Conservation (phyloP, 2,888 invertebrate genomes). For the Poecilobothrus nobilitatus region DNA sequence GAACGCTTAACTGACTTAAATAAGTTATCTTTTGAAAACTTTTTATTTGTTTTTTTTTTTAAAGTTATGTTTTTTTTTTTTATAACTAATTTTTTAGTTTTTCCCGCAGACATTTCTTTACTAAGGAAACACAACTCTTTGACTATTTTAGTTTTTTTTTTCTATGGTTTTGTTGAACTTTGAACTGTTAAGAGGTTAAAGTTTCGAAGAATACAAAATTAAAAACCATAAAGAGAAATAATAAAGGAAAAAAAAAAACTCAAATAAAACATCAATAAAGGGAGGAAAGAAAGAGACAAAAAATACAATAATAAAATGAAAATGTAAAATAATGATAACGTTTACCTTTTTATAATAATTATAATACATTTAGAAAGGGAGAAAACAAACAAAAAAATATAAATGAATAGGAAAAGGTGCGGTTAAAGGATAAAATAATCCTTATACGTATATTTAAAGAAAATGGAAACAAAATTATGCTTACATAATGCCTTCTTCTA, state of each 20-base stretch:
- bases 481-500: neutral
- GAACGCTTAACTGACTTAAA: too few relatives aligned
- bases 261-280: too few relatives aligned
- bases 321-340: neutral
- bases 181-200: neutral
- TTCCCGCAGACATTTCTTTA: too few relatives aligned
- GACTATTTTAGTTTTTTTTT: too few relatives aligned
- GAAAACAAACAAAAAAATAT: neutral
- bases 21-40: too few relatives aligned
- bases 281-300: too few relatives aligned
- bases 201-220: neutral
- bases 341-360: neutral
- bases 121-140: too few relatives aligned
- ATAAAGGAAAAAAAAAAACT: neutral
- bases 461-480: neutral
- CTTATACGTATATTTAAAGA: too few relatives aligned
- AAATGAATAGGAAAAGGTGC: neutral
- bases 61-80: too few relatives aligned
- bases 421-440: neutral
- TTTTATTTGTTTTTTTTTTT: too few relatives aligned
- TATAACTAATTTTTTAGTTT: too few relatives aligned
- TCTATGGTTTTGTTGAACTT: neutral
- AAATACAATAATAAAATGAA: too few relatives aligned
- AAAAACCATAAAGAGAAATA: neutral
- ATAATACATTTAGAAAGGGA: neutral